Base-by-base conservation (phyloP, 2,113 vertebrate species). In the Cichladusa arquata region DNA sequence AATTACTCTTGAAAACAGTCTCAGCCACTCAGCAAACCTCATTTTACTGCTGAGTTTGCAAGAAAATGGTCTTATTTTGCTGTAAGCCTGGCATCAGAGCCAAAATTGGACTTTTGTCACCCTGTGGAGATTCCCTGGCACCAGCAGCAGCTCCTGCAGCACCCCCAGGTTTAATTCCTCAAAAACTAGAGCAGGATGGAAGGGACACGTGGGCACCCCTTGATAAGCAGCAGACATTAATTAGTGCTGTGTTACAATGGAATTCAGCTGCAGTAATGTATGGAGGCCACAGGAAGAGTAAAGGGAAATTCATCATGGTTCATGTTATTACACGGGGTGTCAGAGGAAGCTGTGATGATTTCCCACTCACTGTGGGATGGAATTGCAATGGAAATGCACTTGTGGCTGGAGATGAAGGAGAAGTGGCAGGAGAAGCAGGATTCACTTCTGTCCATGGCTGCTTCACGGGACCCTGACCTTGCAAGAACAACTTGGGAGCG, bases 221-320 rank as follows among this genome's bases (percentile, higher is more conserved):
- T 12, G 86, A 81, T 97, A 88, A 95, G 87, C 78, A 78, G 90
- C 76, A 73, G 81, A 34, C 79, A 92, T 96, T 97, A 97, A 98
- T 97, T 97, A 96, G 95, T 64, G 74, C 86, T 70, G 9, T 54
- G 8, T 70, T 67, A 67, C 90, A 87, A 84, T 83, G 51, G 86
- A 76, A 92, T 96, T 73, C 92, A 69, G 86, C 71, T 80, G 91
- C 95, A 91, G 93, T 96, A 95, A 93, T 50, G 89, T 76, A 95
- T 94, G 95, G 97, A 62, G 88, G 85, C 84, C 90, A 90, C 87
- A 83, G 22, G 88, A 92, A 85, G n/a, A 86, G 92, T 29, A 73
- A 84, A 87, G 86, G 85, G 73, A 80, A 93, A 97, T 96, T 89
- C 93, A 96, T 93, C 90, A 86, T 50, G 57, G 93, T 69, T 96